Percentiles rank a stretch among this genome's conserved stretches.
Evolutionary conservation across 2,888 invertebrate genomes (phyloP).

Genomic region (Latheticus oryzae): DNA sequence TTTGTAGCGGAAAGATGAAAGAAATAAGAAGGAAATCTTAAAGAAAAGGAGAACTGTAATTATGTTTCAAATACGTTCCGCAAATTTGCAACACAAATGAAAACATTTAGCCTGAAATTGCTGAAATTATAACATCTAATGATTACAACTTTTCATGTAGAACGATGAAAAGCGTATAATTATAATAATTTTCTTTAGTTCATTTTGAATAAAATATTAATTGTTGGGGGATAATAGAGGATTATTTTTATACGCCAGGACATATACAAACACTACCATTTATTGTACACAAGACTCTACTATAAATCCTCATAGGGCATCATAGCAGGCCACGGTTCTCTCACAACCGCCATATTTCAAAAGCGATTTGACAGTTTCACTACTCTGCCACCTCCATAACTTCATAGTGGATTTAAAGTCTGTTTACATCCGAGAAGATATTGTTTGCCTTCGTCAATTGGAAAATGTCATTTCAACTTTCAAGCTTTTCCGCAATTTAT

Average conservation of each 20-base stretch:
- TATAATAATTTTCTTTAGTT: no score
- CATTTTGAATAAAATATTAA: background rate
- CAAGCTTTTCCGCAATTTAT: constrained; percentile 35
- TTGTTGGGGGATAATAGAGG: background rate
- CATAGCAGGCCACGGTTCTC: constrained; percentile 38
- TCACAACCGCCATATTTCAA: constrained; percentile 47
- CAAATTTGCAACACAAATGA: constrained; percentile 30
- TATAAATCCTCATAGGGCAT: constrained; percentile 42
- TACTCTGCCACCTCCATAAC: constrained; percentile 47
- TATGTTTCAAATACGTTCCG: constrained; percentile 21
- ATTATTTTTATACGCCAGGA: constrained; percentile 14
- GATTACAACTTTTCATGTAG: constrained; percentile 10
- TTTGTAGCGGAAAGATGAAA: constrained; percentile 14
- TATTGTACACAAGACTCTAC: constrained; percentile 38
- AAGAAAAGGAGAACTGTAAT: constrained; percentile 18
- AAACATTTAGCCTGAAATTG: constrained; percentile 22
- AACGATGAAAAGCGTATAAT: background rate
- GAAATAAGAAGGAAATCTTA: constrained; percentile 16
- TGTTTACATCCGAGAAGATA: constrained; percentile 46
- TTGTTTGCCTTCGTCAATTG: constrained; percentile 38
- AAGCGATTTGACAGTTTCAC: constrained; percentile 50
- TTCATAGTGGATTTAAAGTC: constrained; percentile 49
- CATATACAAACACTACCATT: constrained; percentile 42
- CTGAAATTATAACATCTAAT: constrained; percentile 15
- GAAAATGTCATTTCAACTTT: constrained; percentile 23